Base-by-base conservation (phyloP, 2,888 invertebrate species). In the Agelastica alni region DNA sequence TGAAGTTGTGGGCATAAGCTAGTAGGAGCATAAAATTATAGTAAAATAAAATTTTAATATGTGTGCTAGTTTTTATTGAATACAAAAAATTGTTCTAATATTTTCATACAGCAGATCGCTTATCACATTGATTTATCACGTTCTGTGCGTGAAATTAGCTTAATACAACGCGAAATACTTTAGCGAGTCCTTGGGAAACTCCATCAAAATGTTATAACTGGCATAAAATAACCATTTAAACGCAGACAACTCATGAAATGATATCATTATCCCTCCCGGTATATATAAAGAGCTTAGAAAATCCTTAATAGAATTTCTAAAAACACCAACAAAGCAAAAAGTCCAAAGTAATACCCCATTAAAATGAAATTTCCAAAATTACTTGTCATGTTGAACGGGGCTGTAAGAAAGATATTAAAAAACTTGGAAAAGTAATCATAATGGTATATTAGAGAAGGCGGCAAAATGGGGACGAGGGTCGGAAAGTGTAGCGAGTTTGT, bases 371-470 rank as follows among this genome's bases (percentile, higher is more conserved):
- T 68, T 62, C 60, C 62, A 65, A 71, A 72, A 73, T 72, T 71
- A 71, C 69, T 66, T 69, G 70, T 70, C 70, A 69, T 70, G 71
- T 71, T 71, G 67, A 71, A 70, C 67, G 68, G 67, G 63, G 65
- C 65, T 69, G 70, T 71, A 70, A 71, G 66, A 65, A 51, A 53
- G 74, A 74, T 74, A 74, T 74, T 74, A 73, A 74, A 74, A 74
- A 74, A 73, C 70, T 74, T 74, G 74, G 68, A 66, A 71, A 73
- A 73, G 72, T 72, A 73, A 72, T 72, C 73, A 70, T 66, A 61
- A 61, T 59, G 59, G 56, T 55, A 57, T 62, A 59, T 61, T 58
- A 56, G 60, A 48, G 52, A 49, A 56, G 57, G 49, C 61, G 56
- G 65, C 61, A 65, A 66, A 58, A 57, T 60, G 42, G 53, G 16